Evolutionary conservation across 2,888 invertebrate genomes (phyloP).

Genomic region (Cosmia trapezina): DNA sequence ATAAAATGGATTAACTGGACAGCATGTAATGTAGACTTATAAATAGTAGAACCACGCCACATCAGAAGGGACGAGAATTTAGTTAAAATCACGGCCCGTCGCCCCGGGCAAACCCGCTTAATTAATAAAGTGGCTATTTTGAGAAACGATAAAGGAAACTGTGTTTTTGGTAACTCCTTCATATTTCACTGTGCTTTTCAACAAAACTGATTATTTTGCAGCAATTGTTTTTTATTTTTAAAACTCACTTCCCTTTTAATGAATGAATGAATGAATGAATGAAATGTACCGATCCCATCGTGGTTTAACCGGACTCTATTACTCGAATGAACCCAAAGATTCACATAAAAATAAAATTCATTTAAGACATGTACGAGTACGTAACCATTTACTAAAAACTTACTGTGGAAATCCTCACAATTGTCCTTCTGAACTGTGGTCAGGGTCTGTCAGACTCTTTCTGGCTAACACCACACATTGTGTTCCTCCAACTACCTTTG

Average conservation of each 20-base stretch:
- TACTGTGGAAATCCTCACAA: no score
- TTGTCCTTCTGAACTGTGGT: no score
- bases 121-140: conserved; percentile 23
- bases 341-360: no score
- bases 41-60: conserved; percentile 12
- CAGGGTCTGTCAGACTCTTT: neutral
- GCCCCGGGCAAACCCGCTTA: conserved; percentile 23
- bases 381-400: no score
- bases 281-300: no score
- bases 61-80: conserved; percentile 20
- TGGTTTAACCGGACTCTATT: no score
- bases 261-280: no score
- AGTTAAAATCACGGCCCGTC: conserved; percentile 43
- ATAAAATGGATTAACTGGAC: conserved; percentile 1
- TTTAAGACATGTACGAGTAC: no score
- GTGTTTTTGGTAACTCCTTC: neutral
- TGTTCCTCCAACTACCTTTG: neutral
- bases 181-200: neutral
- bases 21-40: conserved; percentile 1
- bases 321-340: no score
- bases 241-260: no score
- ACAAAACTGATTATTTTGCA: neutral
- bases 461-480: neutral
- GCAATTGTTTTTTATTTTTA: no score
- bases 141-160: neutral